Evolutionary conservation across 2,113 vertebrate genomes (phyloP), one percentile per base, ranked within the genome.

Genomic region (Pycnonotus jocosus): DNA sequence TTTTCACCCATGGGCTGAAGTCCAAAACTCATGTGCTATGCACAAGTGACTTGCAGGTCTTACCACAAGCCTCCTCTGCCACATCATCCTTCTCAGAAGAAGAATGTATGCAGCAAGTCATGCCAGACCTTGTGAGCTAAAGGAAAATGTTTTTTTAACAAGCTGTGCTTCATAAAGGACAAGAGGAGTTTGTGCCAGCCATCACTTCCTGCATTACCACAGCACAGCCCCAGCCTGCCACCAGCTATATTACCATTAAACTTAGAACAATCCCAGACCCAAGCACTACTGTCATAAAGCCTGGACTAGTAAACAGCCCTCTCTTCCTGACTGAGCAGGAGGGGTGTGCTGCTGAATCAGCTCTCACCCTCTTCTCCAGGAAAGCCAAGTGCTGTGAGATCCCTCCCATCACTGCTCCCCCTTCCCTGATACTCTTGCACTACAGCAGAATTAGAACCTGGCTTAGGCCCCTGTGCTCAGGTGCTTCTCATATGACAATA

Each of bases 231-330:
- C 44, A 64, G 65, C 44, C 86, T 94, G 92, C 42, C 60, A 47
- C 68, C 64, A 92, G 83, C 72, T 89, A 73, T 86, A 77, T 10
- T 77, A 65, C 77, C 86, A 91, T 91, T 96, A 86, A 72, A 86
- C 62, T 65, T 27, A 28, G 87, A 95, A 81, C 0, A 4, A 81
- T 91, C 81, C 86, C 89, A 96, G 81, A 86, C 33, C 30, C 48
- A 81, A 79, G 81, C 16, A 74, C 27, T 84, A 38, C 73, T 78
- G 73, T 58, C 81, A 86, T 25, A 44, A 92, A 68, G 37, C 28
- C 0, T 60, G 27, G 37, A 38, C 15, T 53, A 61, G 58, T 53
- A 80, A 80, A 28, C 21, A 86, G 54, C 60, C 15, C 42, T 61
- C 25, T 9, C 30, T 88, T 88, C 76, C 86, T 77, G 62, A 76